Evolutionary conservation across 2,888 invertebrate species (phyloP), one percentile per base, ranked within the genome.

Genomic region (Dromius quadrimaculatus): DNA sequence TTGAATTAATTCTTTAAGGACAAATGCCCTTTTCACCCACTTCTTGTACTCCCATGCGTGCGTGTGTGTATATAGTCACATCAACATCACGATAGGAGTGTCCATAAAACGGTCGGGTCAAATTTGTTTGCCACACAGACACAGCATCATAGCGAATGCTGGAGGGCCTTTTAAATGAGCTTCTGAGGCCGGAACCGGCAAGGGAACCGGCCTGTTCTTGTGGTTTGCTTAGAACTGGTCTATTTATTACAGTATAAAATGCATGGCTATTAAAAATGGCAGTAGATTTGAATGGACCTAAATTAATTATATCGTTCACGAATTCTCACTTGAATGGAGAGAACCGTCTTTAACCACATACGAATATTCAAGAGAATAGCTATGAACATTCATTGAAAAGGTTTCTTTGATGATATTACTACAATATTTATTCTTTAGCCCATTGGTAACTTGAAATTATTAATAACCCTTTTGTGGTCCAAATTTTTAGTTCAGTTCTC

Each of bases 191-290:
- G 68, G 68, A 68, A 68, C 68, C 68, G 43, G 45, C 68, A n/a
- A n/a, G n/a, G n/a, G n/a, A n/a, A n/a, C n/a, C n/a, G n/a, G n/a
- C n/a, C n/a, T n/a, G n/a, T 45, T 54, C 54, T 59, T 68, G 68
- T 45, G 68, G 68, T 68, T 68, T 54, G 38, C 59, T 59, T 23
- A 54, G 47, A 65, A 68, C 59, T 68, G 59, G 68, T 68, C 68
- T 68, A 68, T 68, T 68, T 68, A 68, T 68, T 68, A 68, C 68
- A 68, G 28, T 28, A 68, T 68, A 68, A 68, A 68, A 57, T 68
- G 68, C 59, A 68, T 68, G 59, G 43, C 68, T 59, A 68, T 68
- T 68, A 68, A 68, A 68, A 68, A 68, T 59, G 59, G 59, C 68
- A 59, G 68, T 43, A 43, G 32, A 68, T 68, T 19, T 23, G 59